phyloP scores from a whole-genome alignment of 1,140 invertebrate genomes.

The Samia ricini region DNA sequence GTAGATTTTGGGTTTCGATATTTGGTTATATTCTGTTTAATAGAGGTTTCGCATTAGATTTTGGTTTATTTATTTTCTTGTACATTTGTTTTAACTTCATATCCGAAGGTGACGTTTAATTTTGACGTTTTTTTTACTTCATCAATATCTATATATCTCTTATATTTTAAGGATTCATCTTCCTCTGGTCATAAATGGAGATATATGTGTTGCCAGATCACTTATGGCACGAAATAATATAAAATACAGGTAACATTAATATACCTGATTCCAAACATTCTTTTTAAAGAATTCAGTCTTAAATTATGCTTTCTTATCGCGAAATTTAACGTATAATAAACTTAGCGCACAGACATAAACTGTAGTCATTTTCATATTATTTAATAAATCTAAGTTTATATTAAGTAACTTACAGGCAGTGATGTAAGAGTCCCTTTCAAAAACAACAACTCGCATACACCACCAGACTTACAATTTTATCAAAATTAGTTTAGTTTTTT shows the following conservation, averaged over 20 bases:
- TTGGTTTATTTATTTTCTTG: not conserved
- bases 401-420: not conserved
- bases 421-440: not conserved
- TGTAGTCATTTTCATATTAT: not conserved
- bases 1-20: not conserved
- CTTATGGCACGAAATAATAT: slow-evolving; percentile 1
- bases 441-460: not conserved
- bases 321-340: slow-evolving; percentile 1
- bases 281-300: slow-evolving; percentile 1
- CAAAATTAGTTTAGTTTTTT: too few relatives aligned
- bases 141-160: too few relatives aligned
- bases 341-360: not conserved
- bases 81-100: too few relatives aligned
- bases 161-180: not conserved
- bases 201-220: not conserved
- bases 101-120: too few relatives aligned
- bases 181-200: not conserved
- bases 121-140: too few relatives aligned
- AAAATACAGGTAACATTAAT: not conserved
- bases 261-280: slow-evolving; percentile 3
- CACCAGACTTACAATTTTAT: too few relatives aligned
- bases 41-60: not conserved
- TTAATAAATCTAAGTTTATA: not conserved
- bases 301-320: not conserved
- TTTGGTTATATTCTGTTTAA: slow-evolving; percentile 11